A percentile compares a stretch with the other conserved stretches of the same genome.
Conservation (phyloP, 2,113 vertebrate species). For the Pelecanus crispus region DNA sequence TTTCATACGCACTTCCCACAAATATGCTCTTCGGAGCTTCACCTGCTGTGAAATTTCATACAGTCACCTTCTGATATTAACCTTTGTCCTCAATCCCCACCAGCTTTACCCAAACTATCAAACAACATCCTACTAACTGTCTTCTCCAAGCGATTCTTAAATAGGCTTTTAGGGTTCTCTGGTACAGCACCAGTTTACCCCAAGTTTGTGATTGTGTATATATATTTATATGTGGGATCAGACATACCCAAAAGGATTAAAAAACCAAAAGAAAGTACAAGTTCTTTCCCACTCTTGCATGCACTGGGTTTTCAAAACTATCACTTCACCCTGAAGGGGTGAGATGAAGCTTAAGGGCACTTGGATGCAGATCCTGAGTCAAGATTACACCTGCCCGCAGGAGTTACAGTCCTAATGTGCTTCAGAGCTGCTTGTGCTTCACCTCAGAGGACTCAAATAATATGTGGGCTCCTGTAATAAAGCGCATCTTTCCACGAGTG, state of each 20-base stretch:
- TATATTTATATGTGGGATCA: not conserved
- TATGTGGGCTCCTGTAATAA: not conserved
- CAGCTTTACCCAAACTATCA: conserved; percentile 51
- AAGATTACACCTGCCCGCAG: not conserved
- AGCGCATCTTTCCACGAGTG: not conserved
- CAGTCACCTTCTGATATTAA: conserved; percentile 43
- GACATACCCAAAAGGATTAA: not conserved
- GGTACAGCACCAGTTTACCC: not conserved
- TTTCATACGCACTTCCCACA: not conserved
- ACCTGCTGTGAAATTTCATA: conserved; percentile 63
- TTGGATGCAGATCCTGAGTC: not conserved
- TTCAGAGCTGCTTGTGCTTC: not conserved
- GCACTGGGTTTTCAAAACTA: not conserved
- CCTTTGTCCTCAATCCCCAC: conserved; percentile 17
- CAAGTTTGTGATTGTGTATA: not conserved
- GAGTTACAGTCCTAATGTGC: not conserved
- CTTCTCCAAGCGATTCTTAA: conserved; percentile 13
- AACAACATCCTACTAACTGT: conserved; percentile 22
- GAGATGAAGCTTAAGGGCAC: not conserved
- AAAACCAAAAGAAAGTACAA: not conserved
- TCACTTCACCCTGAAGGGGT: not conserved
- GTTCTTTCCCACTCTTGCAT: not conserved
- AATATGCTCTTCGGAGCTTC: not conserved
- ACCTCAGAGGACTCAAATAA: not conserved
- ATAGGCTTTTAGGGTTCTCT: conserved; percentile 33